phyloP scores from a whole-genome alignment of 2,797 vertebrate species.

The Mormyrus hasselquistii region DNA sequence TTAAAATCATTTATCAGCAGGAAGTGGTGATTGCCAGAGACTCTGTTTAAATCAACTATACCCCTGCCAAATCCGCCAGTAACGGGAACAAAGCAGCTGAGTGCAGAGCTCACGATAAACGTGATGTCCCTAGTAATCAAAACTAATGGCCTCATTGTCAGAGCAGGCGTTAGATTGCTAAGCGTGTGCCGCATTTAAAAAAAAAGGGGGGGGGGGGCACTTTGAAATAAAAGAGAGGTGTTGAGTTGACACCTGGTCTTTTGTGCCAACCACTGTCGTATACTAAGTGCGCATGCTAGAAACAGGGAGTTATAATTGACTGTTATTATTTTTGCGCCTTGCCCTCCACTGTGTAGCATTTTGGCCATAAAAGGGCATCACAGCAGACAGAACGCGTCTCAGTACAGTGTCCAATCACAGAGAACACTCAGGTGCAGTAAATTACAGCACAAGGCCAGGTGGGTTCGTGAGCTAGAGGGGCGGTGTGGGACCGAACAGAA shows the following conservation, averaged over 20 bases:
- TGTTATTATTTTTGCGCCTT: constrained; percentile 58
- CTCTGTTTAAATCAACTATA: constrained; percentile 59
- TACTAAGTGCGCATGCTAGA: constrained; percentile 36
- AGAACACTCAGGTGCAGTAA: constrained; percentile 54
- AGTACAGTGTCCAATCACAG: constrained; percentile 49
- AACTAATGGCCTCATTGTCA: constrained; percentile 62
- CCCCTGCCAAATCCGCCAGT: constrained; percentile 57
- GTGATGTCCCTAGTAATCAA: constrained; percentile 59
- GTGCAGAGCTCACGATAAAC: constrained; percentile 46
- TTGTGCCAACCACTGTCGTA: constrained; percentile 54
- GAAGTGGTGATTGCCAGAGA: constrained; percentile 61
- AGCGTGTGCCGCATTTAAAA: constrained; percentile 33
- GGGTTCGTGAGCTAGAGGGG: neutral
- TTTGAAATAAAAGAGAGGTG: constrained; percentile 57
- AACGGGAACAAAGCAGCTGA: constrained; percentile 59
- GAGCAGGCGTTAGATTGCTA: constrained; percentile 53
- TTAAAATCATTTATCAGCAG: constrained; percentile 65
- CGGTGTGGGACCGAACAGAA: neutral
- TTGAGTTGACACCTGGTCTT: constrained; percentile 78
- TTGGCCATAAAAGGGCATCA: constrained; percentile 43
- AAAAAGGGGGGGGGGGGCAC: constrained; percentile 39
- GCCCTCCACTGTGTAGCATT: constrained; percentile 34
- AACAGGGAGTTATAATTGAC: constrained; percentile 71
- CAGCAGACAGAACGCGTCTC: constrained; percentile 41
- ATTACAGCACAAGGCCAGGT: constrained; percentile 45